Base-by-base conservation (phyloP, 2,797 vertebrate genomes). In the Epinephelus coioides region DNA sequence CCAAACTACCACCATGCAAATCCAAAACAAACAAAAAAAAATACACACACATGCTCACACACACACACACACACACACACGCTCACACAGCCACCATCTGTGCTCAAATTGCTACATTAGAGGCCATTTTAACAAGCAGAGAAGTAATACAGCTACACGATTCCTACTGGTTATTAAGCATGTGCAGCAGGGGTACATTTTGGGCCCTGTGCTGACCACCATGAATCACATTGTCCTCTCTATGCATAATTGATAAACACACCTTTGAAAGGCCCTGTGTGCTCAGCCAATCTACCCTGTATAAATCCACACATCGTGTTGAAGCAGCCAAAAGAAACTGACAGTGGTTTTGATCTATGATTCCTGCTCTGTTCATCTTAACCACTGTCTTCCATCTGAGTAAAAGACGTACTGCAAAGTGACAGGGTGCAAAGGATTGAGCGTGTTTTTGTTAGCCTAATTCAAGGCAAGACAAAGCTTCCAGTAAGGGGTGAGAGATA, bases 391-490 rank as follows among this genome's bases (percentile, higher is more conserved):
- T 23, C 46, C 6, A 44, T 51, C 11, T 7, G 13, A 67, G 19
- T 57, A 4, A 5, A 3, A 61, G 73, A 56, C 43, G 18, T 10
- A 21, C 25, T 59, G 12, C 18, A 50, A 68, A 68, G 63, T 62
- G 50, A 59, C 55, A 19, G 59, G n/a, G 47, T 54, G 46, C 15
- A 13, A 61, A 51, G 19, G 21, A 62, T 30, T 44, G 17, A 25
- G 40, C 14, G 43, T 21, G 47, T 61, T 56, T 75, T 54, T 55
- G 49, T 56, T 34, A 5, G 38, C 30, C 21, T 40, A n/a, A 49
- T 59, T 51, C 25, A 70, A 64, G 21, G 17, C 19, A 25, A 69
- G 44, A 49, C 51, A 44, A 19, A 60, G 30, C 65, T 64, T 71
- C 30, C 25, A 78, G 49, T 14, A 30, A 61, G 21, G 12, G 21